Base-by-base conservation (phyloP, 2,113 vertebrate genomes). In the Cacatua alba region DNA sequence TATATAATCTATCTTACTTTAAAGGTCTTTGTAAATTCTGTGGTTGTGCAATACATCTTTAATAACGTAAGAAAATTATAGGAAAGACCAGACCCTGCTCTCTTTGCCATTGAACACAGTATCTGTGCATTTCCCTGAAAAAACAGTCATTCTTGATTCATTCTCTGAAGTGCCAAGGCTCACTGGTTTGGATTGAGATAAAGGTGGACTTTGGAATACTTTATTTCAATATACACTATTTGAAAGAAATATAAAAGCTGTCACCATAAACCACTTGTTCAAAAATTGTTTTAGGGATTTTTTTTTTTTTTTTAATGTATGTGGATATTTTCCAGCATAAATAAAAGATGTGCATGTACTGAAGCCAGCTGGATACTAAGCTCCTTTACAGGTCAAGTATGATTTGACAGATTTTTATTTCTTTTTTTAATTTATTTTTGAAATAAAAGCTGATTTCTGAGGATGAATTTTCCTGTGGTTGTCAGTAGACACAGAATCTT, bases 401-500 rank as follows among this genome's bases (percentile, higher is more conserved):
- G 28, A 13, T 89, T 71, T 91, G 82, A n/a, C 28, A 68, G 41
- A 35, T 82, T 59, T 68, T 75, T 71, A 41, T 31, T 72, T 44
- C 10, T 41, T 86, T 53, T 79, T 79, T 91, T 91, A 88, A 63
- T 94, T 87, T 62, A 59, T 33, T 90, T 96, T 83, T 62, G 3
- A 86, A 90, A 75, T 77, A 67, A 71, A 82, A 65, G 48, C 46
- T 90, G 25, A 68, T 92, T 90, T 92, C 55, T 91, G 2, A 88
- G 35, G 37, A 46, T 82, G 5, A 59, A 17, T 94, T 91, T 92
- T 97, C 65, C 11, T 96, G 20, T 84, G 52, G 68, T 86, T 92
- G 85, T 89, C 82, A 25, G 49, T 79, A 85, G 83, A 82, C 55
- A 62, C 74, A 84, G 87, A 94, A 69, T 82, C 37, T 95, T 95